Conservation (phyloP, 2,113 vertebrate species). For the Nyctibius bracteatus region DNA sequence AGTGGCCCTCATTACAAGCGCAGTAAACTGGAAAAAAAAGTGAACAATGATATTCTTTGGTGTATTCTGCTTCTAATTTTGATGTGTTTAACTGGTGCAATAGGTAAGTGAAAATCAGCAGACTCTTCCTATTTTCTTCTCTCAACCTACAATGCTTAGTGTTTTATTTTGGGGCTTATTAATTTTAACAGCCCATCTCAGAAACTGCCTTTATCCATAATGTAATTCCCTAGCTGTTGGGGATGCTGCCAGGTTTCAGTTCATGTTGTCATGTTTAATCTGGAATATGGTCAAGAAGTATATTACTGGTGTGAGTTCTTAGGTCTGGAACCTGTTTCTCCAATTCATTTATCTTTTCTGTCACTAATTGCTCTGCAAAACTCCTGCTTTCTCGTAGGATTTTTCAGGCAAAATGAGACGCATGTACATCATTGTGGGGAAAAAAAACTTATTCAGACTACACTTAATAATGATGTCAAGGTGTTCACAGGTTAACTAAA, state of each 20-base stretch:
- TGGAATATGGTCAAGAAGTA: background rate
- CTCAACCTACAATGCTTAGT: background rate
- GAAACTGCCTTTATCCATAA: background rate
- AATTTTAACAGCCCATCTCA: background rate
- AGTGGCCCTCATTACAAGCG: conserved; percentile 87
- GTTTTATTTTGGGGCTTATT: background rate
- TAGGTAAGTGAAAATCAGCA: conserved; percentile 75
- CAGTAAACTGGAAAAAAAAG: conserved; percentile 86
- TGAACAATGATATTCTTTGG: conserved; percentile 90
- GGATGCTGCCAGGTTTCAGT: background rate
- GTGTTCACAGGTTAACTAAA: background rate
- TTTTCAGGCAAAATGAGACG: background rate
- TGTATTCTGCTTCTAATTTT: conserved; percentile 86
- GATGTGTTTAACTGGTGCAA: conserved; percentile 85
- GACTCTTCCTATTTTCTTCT: background rate
- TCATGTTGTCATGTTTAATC: background rate
- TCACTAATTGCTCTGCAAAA: background rate
- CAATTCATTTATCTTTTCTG: background rate
- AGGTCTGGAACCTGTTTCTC: background rate
- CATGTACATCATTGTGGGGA: background rate
- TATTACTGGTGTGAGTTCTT: background rate
- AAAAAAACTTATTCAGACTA: background rate
- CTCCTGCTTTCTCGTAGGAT: background rate
- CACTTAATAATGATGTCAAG: background rate
- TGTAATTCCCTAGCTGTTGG: background rate